phyloP scores from a whole-genome alignment of 2,888 invertebrate species.

The Sipha maydis region DNA sequence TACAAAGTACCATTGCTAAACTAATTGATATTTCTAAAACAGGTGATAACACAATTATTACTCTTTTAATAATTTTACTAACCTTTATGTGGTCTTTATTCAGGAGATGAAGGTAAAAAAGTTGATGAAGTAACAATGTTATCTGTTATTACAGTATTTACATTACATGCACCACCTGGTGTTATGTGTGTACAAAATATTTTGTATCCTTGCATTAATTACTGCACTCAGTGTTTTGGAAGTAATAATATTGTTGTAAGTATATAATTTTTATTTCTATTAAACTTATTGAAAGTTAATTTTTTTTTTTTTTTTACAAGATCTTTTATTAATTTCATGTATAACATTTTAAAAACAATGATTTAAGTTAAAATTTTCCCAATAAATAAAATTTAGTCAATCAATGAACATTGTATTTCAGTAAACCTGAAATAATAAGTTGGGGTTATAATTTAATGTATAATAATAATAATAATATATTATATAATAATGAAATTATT shows the following conservation, averaged over 20 bases:
- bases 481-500: constrained; percentile 45
- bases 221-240: constrained; percentile 85
- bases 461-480: no score
- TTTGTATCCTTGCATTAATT: constrained; percentile 91
- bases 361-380: background rate
- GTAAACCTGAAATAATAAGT: no score
- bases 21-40: constrained; percentile 91
- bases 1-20: constrained; percentile 90
- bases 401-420: background rate
- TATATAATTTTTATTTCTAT: constrained; percentile 40
- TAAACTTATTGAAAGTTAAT: background rate
- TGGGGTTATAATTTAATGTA: no score
- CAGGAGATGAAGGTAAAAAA: constrained; percentile 77
- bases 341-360: background rate
- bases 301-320: background rate
- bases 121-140: constrained; percentile 89
- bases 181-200: constrained; percentile 83
- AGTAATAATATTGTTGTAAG: constrained; percentile 73
- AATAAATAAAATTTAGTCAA: background rate
- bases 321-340: background rate
- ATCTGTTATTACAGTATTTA: constrained; percentile 87
- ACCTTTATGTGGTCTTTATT: constrained; percentile 36
- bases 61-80: constrained; percentile 4
- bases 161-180: constrained; percentile 82
- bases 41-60: constrained; percentile 68